These are phyloP conservation scores for Cotesia chilonis DNA, from an alignment of 1,140 invertebrate genomes.

Conservation along the genomic window DNA sequence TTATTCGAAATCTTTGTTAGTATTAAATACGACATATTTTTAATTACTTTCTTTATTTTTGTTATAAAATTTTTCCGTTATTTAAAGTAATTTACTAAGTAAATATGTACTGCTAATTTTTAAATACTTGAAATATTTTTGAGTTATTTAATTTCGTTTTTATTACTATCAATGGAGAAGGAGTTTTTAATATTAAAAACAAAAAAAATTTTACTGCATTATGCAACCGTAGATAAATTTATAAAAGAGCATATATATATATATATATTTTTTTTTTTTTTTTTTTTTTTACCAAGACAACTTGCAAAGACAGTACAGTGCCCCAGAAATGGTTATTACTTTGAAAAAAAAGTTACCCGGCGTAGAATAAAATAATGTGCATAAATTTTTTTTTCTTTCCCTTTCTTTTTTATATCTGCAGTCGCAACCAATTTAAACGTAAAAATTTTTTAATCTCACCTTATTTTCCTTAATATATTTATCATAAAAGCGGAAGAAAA, in stretches of 20 bases:
- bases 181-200: too few species aligned
- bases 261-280: too few species aligned
- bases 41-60: too few species aligned
- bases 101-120: too few species aligned
- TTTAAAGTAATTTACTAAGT: too few species aligned
- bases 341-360: background rate
- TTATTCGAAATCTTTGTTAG: too few species aligned
- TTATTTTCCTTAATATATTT: background rate
- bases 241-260: background rate
- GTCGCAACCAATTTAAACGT: background rate
- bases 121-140: too few species aligned
- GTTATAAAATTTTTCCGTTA: too few species aligned
- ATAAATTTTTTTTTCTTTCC: background rate
- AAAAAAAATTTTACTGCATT: background rate
- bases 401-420: background rate
- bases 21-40: too few species aligned
- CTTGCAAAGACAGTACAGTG: background rate
- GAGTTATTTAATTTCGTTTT: too few species aligned
- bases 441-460: background rate
- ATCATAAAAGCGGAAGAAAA: background rate
- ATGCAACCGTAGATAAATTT: background rate
- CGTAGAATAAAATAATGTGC: background rate
- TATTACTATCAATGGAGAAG: too few species aligned
- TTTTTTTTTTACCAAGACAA: background rate
- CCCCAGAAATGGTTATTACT: background rate